Evolutionary conservation across 2,797 vertebrate genomes (phyloP), one percentile per base, ranked within the genome.

Genomic region (Etheostoma perlongum): DNA sequence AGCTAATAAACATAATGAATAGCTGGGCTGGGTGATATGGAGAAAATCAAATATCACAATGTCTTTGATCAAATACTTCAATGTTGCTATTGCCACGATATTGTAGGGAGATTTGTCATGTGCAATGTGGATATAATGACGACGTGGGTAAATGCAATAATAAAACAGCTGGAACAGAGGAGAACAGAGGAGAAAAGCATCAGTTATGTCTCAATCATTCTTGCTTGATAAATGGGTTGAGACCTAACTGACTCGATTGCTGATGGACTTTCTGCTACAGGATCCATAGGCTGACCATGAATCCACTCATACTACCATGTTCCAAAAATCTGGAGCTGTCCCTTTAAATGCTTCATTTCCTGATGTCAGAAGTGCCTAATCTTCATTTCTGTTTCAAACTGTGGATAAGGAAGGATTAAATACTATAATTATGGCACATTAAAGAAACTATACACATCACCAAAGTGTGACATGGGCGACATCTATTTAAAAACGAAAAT

Each of bases 331-430:
- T 49, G n/a, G 33, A 71, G 44, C 57, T 51, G 0, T 33, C 64
- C 75, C 84, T 89, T 88, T 83, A 88, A 90, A 84, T 15, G 75
- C 77, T 69, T 71, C 33, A 9, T 64, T 74, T 82, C 14, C 76
- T 75, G 27, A 85, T 82, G 75, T 89, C 81, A 90, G 74, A 86
- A 82, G 76, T 7, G 76, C 36, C 78, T 88, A 89, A 91, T 91
- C 91, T 91, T 79, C 73, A 88, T 73, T 91, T 93, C 79, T 89
- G 76, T 92, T 92, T 87, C 85, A 89, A 91, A 92, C 72, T 3
- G 36, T 10, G 79, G 90, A 93, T 92, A 92, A 93, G 84, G 71
- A 51, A 61, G 85, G 89, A 92, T 93, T 92, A 93, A 94, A 90
- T 74, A 85, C 70, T 82, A 88, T 86, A 89, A 91, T 91, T 87